Evolutionary conservation across 2,113 vertebrate species (phyloP), one percentile per base, ranked within the genome.

Genomic region (Zeus faber): DNA sequence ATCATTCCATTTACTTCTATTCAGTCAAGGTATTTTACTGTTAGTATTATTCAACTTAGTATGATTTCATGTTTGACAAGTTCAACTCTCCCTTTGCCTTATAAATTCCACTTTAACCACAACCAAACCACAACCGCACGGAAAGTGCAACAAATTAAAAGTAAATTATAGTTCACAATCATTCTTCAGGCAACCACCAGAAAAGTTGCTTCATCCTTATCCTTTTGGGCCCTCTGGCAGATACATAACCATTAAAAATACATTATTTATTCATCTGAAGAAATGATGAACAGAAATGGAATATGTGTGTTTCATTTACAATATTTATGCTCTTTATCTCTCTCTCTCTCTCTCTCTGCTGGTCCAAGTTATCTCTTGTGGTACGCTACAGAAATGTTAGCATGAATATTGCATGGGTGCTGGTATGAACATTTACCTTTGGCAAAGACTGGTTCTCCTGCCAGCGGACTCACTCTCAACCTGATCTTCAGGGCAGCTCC

Each of bases 401-500:
- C 48, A 70, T 74, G 67, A 39, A 67, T 64, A 53, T 60, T 67
- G 48, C 43, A 77, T 74, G 22, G 27, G 18, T 59, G 18, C 29
- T 47, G 35, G 17, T 52, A 18, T 23, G 45, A 31, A 43, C 9
- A 66, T 49, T 39, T 53, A 43, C 40, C 45, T 13, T 6, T 27
- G 6, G 52, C 27, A 40, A 49, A 25, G 29, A 31, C n/a, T 9
- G 6, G 27, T 17, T 8, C 20, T 14, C 1, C 44, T 13, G 6
- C 3, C 44, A 33, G 49, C 49, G 35, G 20, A 49, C 6, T n/a
- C 3, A 40, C 43, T 26, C 23, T 33, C n/a, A 2, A 5, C 54
- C 52, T 58, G 39, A 52, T 49, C 46, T 27, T 48, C 6, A 16
- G 46, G 6, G 17, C 46, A n/a, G n/a, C n/a, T n/a, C n/a, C n/a